phyloP scores from a whole-genome alignment of 1,140 invertebrate species.

The Macrosteles quadrilineatus region DNA sequence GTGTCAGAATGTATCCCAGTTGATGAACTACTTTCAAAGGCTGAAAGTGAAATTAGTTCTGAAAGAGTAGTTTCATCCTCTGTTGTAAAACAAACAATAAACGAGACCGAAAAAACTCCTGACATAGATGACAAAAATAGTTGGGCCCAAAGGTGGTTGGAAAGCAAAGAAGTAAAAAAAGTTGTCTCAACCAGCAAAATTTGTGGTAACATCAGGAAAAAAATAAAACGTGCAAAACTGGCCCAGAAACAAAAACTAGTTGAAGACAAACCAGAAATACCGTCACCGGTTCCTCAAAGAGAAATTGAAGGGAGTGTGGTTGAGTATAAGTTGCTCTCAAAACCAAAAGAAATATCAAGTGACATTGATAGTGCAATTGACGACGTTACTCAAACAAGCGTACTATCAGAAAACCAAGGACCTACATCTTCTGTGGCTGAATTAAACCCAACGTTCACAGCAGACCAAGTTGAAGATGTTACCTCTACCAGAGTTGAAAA shows the following conservation, averaged over 20 bases:
- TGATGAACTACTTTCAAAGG: background rate
- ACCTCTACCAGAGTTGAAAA: background rate
- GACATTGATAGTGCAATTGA: background rate
- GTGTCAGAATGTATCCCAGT: background rate
- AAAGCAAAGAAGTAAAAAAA: constrained; percentile 43
- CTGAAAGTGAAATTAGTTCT: background rate
- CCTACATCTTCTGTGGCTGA: background rate
- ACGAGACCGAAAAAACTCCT: background rate
- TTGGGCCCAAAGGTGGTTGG: constrained; percentile 42
- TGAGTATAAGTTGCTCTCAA: constrained; percentile 4
- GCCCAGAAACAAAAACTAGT: background rate
- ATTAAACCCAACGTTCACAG: background rate
- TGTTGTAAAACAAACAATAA: background rate
- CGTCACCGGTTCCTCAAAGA: background rate
- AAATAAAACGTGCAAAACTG: constrained; percentile 36
- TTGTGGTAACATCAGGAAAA: constrained; percentile 41
- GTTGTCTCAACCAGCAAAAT: constrained; percentile 42
- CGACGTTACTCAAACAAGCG: background rate
- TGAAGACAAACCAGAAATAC: background rate
- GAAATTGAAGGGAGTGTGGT: constrained; percentile 9
- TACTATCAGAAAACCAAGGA: background rate
- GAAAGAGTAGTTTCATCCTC: background rate
- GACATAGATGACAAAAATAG: background rate
- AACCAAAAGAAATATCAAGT: background rate
- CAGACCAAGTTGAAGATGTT: background rate